Evolutionary conservation across 2,797 vertebrate species (phyloP), one percentile per base, ranked within the genome.

Genomic region (Sitta carolinensis): DNA sequence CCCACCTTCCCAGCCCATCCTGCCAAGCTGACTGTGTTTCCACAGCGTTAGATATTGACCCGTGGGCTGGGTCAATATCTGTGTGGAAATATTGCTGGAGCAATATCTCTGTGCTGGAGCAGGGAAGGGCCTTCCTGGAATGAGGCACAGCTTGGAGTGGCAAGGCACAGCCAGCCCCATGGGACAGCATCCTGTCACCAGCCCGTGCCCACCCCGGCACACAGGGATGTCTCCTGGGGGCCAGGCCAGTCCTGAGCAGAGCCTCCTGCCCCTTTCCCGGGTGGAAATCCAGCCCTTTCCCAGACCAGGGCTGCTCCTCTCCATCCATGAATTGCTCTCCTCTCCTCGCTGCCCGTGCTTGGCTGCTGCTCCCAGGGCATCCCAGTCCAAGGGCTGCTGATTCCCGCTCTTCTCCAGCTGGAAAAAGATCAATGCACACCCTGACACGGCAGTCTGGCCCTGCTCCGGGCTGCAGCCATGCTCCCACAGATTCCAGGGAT

Each of bases 381-480:
- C 52, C 62, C 63, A 18, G 11, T 5, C 62, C 51, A 17, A 23
- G 55, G 4, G 55, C 47, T 51, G 47, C 66, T 54, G 75, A 67
- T 80, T 94, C 86, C 75, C 74, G 87, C 72, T 85, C 74, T 89
- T 80, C 72, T 77, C 62, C 52, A 23, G 68, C n/a, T 22, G 47
- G 52, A 12, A 76, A 63, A 58, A 17, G 16, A 16, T 5, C 43
- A 66, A 8, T 67, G 74, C 20, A 22, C 5, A 10, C 23, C 10
- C n/a, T 73, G 81, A 59, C 52, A 67, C 1, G 3, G 25, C 77
- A 48, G 50, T 10, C 8, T 69, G 38, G 38, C 30, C 45, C 36
- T 0, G 6, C 55, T 48, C 20, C 8, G 2, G 52, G 20, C 55
- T 59, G 72, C 55, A 59, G 58, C 25, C 64, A 30, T 20, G 0